These are phyloP conservation scores for Percopsis omiscomaycus DNA, from an alignment of 2,797 vertebrate species.

Conservation along the genomic window DNA sequence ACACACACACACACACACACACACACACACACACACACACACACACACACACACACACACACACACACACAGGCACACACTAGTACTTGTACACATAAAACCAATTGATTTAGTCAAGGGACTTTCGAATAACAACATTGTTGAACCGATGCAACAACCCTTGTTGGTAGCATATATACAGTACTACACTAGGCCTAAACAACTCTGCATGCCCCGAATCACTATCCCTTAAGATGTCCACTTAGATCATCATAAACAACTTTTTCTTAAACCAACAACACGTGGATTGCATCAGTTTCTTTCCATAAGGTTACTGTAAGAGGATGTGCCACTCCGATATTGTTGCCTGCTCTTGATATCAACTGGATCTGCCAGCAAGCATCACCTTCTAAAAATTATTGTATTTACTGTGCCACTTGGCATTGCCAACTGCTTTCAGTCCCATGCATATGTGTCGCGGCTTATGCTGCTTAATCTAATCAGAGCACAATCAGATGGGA, in stretches of 20 bases:
- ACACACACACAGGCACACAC: conserved; percentile 2
- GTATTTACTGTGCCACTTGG: conserved; percentile 50
- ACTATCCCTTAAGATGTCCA: neutral
- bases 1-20: conserved; percentile 14
- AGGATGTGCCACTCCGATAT: conserved; percentile 47
- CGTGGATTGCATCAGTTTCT: conserved; percentile 22
- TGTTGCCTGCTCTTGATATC: conserved; percentile 44
- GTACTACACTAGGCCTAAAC: too few relatives aligned
- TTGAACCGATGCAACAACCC: too few relatives aligned
- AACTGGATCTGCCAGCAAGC: conserved; percentile 45
- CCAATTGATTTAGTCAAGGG: too few relatives aligned
- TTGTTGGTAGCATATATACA: too few relatives aligned
- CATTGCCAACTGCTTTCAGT: conserved; percentile 36
- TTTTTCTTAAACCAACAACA: neutral
- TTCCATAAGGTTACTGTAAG: conserved; percentile 44
- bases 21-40: conserved; percentile 20
- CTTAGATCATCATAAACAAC: neutral
- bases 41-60: conserved; percentile 9
- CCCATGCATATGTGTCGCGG: conserved; percentile 64
- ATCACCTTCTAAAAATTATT: conserved; percentile 59
- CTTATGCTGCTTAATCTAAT: conserved; percentile 76
- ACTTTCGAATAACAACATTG: too few relatives aligned
- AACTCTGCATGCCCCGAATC: neutral
- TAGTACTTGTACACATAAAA: too few relatives aligned
- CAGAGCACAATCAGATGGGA: conserved; percentile 71